Percentiles rank a stretch among this genome's conserved stretches.
These are phyloP conservation scores for Falcunculus frontatus DNA, from an alignment of 2,113 vertebrate genomes.

Conservation along the genomic window DNA sequence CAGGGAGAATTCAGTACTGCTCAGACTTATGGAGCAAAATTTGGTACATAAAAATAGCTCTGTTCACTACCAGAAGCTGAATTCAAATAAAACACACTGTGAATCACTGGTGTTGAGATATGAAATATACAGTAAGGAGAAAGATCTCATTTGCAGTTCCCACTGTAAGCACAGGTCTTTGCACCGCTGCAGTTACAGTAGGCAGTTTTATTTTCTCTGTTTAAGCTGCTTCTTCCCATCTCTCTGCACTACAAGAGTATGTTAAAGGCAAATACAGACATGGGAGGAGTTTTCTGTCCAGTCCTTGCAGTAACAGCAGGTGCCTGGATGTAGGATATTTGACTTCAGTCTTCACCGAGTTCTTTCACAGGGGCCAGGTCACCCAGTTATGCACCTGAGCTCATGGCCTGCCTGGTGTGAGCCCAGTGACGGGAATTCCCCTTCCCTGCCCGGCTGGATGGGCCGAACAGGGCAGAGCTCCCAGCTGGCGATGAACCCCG, in stretches of 20 bases:
- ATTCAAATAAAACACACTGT: background rate
- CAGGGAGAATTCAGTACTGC: background rate
- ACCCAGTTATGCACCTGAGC: rapidly evolving
- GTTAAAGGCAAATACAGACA: rapidly evolving
- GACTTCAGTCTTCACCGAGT: background rate
- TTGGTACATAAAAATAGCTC: background rate
- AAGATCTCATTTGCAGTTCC: background rate
- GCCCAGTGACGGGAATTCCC: background rate
- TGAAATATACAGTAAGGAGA: rapidly evolving
- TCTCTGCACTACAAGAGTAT: rapidly evolving
- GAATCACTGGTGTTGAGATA: background rate
- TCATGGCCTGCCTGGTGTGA: rapidly evolving
- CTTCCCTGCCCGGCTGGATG: rapidly evolving
- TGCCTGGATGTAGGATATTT: background rate
- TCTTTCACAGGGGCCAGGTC: rapidly evolving
- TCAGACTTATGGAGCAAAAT: background rate
- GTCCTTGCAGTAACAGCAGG: rapidly evolving
- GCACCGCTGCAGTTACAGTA: rapidly evolving
- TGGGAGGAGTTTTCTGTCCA: background rate
- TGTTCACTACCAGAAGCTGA: background rate
- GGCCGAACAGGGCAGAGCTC: rapidly evolving
- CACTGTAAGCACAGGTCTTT: background rate
- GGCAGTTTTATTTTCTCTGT: background rate
- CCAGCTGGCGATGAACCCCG: rapidly evolving
- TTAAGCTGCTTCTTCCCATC: background rate